Conservation (phyloP, 1,140 invertebrate genomes). For the Leptestheria dahalacensis region DNA sequence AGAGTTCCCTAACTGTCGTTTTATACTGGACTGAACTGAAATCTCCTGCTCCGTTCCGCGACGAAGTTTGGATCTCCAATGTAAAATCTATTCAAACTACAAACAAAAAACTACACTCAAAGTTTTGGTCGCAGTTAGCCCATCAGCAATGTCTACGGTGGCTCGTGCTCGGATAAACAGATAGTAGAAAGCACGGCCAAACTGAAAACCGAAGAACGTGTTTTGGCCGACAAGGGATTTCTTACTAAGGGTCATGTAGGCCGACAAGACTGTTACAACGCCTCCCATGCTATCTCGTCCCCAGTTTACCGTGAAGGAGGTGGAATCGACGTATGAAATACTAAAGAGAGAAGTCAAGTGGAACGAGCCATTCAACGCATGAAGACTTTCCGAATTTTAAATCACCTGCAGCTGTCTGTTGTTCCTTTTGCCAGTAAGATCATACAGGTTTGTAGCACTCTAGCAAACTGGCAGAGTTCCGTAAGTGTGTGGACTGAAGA, state of each 20-base stretch:
- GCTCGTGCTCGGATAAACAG: neutral
- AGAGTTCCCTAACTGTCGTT: neutral
- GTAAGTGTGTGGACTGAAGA: neutral
- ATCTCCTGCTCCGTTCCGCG: neutral
- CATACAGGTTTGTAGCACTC: neutral
- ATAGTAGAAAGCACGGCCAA: neutral
- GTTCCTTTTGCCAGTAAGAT: neutral
- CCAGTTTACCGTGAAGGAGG: conserved; percentile 1
- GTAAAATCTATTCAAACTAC: neutral
- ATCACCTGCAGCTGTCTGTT: neutral
- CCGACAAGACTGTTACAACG: neutral
- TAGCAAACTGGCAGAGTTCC: neutral
- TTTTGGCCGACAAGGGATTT: conserved; percentile 3
- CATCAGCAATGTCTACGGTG: neutral
- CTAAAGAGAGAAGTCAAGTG: neutral
- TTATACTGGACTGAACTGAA: neutral
- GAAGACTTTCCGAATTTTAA: neutral
- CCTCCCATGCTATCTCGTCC: neutral
- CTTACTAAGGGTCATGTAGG: neutral
- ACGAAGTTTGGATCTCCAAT: neutral
- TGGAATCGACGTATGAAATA: neutral
- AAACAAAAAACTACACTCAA: neutral
- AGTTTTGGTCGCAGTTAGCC: neutral
- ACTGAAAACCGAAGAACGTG: neutral
- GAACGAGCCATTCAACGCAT: neutral